Evolutionary conservation across 2,113 vertebrate species (phyloP), one percentile per base, ranked within the genome.

Genomic region (Aepyceros melampus): DNA sequence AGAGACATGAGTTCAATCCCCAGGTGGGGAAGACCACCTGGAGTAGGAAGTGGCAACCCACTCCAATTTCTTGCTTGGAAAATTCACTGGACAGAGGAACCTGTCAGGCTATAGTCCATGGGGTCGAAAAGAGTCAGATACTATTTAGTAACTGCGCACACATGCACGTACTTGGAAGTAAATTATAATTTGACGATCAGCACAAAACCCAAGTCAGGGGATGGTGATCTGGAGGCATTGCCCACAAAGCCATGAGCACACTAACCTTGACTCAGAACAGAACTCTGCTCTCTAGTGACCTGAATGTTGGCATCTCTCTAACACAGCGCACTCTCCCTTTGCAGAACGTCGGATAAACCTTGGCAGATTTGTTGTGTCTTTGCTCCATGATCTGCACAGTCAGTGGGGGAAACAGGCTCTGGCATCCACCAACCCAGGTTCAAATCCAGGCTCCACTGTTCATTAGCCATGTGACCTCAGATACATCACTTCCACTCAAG

Each of bases 91-190:
- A 43, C 23, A 76, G 71, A 43, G 71, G 6, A 27, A 23, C 17
- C 67, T 23, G 67, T 40, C 67, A 40, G 67, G n/a, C 40, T 76
- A 76, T 76, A 76, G 40, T 15, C 71, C 71, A 43, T 43, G 23
- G 12, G 40, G 23, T 76, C 40, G 0, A 43, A 43, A 43, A 27
- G 40, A 7, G 19, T 71, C 67, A 71, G 23, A 76, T 76, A 43
- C 12, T 0, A 76, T 27, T 76, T 76, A 43, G 71, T 27, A 43
- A 76, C 40, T 76, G 71, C 1, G 1, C 23, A 43, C 40, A 27
- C 71, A 43, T 3, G 1, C 23, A 14, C 0, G 12, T 3, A 0
- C 23, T 43, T 76, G 40, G 6, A 76, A 7, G 6, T 43, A 81
- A 49, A 87, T 33, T 31, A 62, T 45, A 23, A 53, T 36, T n/a